phyloP scores from a whole-genome alignment of 2,888 invertebrate species.

The Drosophila leonis region DNA sequence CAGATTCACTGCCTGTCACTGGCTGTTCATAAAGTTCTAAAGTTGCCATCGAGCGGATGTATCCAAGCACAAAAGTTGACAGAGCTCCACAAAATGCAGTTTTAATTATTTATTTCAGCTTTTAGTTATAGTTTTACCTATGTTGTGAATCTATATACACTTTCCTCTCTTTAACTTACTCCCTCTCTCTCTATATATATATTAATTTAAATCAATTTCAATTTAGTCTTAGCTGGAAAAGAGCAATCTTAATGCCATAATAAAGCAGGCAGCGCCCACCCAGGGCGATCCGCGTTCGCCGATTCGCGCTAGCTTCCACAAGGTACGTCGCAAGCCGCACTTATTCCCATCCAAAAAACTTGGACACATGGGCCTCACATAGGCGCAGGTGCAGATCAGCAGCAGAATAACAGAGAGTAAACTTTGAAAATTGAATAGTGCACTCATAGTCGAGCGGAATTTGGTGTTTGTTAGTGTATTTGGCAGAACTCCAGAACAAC shows the following conservation, averaged over 20 bases:
- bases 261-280: slow-evolving; percentile 94
- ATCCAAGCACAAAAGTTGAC: neutral
- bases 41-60: neutral
- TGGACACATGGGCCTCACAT: slow-evolving; percentile 95
- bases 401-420: slow-evolving; percentile 95
- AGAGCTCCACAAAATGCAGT: neutral
- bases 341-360: slow-evolving; percentile 96
- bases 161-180: too few species aligned
- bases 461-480: neutral
- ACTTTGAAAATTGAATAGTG: slow-evolving; percentile 99
- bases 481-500: neutral
- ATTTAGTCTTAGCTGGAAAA: slow-evolving; percentile 87
- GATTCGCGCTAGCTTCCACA: slow-evolving; percentile 99
- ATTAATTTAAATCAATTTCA: neutral
- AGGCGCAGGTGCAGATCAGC: slow-evolving; percentile 98
- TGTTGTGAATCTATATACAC: too few species aligned
- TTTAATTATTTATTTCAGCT: slow-evolving; percentile 10
- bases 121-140: neutral
- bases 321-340: slow-evolving; percentile 97
- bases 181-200: too few species aligned
- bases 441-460: slow-evolving; percentile 88
- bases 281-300: slow-evolving; percentile 99
- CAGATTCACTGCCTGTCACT: neutral
- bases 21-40: neutral
- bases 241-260: slow-evolving; percentile 96